phyloP scores from a whole-genome alignment of 2,797 vertebrate genomes.

The Chromis chromis region DNA sequence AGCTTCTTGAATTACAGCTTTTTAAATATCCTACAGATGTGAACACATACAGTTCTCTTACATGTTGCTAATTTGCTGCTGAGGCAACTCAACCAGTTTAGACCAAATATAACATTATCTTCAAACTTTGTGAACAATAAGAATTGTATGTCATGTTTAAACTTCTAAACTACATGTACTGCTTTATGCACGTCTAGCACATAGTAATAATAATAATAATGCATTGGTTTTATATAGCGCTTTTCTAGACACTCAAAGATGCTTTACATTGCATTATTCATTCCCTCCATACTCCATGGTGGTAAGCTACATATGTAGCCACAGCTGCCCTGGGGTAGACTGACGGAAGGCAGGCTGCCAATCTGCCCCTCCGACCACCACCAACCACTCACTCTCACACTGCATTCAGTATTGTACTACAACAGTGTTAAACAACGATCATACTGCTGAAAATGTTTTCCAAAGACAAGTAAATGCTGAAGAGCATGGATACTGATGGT shows the following conservation, averaged over 20 bases:
- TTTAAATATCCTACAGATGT: background rate
- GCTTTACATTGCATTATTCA: too few species aligned
- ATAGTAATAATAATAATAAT: too few species aligned
- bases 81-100: constrained; percentile 29
- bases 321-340: too few species aligned
- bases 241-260: too few species aligned
- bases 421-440: background rate
- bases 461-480: constrained; percentile 1
- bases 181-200: constrained; percentile 14
- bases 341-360: too few species aligned
- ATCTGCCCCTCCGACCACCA: too few species aligned
- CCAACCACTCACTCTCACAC: too few species aligned
- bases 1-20: too few species aligned
- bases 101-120: constrained; percentile 14
- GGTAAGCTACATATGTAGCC: too few species aligned
- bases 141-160: constrained; percentile 30
- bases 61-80: background rate
- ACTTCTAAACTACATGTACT: constrained; percentile 4
- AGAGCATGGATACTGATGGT: constrained; percentile 6
- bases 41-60: background rate
- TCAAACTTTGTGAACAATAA: constrained; percentile 15
- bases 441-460: constrained; percentile 9
- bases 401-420: too few species aligned
- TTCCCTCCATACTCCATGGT: too few species aligned
- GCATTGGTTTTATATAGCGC: too few species aligned